Percentiles rank a stretch among this genome's conserved stretches.
Evolutionary conservation across 2,797 vertebrate species (phyloP).

Genomic region (Lophotriccus pileatus): DNA sequence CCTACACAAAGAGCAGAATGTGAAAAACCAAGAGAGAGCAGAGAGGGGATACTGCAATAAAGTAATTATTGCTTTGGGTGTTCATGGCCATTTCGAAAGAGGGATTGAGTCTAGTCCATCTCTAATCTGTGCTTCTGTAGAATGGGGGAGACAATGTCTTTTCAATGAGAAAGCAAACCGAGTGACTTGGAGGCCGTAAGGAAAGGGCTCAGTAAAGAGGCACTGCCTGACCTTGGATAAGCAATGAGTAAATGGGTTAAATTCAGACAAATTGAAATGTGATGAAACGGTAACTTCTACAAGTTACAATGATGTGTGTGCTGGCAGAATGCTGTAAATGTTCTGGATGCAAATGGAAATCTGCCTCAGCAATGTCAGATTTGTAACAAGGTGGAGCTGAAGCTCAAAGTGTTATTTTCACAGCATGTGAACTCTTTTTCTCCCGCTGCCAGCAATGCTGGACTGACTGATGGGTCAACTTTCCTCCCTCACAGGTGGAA

Average conservation of each 20-base stretch:
- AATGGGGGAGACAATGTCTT: rapidly evolving
- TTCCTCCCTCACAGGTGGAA: conserved; percentile 81
- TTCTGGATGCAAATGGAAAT: background rate
- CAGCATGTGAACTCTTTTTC: background rate
- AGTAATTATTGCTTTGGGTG: background rate
- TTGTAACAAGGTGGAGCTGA: background rate
- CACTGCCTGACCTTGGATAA: background rate
- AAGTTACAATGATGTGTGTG: background rate
- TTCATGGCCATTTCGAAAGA: background rate
- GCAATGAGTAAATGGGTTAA: background rate
- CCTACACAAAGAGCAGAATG: background rate
- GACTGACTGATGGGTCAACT: background rate
- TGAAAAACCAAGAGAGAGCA: background rate
- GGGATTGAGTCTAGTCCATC: background rate
- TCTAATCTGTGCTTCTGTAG: background rate
- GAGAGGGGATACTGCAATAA: background rate
- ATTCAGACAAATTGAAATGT: background rate
- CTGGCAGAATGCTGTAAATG: background rate
- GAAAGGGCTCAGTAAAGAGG: background rate
- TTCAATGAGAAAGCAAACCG: background rate
- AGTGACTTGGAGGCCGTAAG: background rate
- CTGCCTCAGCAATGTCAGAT: background rate
- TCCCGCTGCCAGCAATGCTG: background rate
- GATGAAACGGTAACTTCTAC: background rate
- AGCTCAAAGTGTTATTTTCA: background rate